These are phyloP conservation scores for Pocota personata DNA, from an alignment of 2,888 invertebrate genomes.

Conservation along the genomic window DNA sequence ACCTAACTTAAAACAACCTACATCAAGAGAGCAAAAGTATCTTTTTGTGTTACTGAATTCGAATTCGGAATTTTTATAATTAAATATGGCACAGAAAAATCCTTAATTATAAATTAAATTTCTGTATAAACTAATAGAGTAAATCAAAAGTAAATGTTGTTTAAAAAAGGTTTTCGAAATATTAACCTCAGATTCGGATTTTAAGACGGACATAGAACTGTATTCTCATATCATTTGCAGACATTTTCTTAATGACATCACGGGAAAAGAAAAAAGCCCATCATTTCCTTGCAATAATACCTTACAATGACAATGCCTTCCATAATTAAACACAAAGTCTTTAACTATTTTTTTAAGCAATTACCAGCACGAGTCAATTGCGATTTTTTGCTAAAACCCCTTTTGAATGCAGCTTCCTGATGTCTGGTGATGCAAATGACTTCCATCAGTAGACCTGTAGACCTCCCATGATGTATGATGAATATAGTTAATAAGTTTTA, in stretches of 20 bases:
- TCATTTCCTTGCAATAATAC: neutral
- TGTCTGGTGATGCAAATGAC: slow-evolving; percentile 21
- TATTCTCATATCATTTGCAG: neutral
- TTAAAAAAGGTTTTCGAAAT: no score
- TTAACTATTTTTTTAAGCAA: neutral
- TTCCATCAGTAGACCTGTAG: slow-evolving; percentile 42
- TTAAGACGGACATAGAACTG: no score
- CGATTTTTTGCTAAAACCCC: neutral
- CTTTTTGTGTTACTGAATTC: no score
- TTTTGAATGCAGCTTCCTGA: slow-evolving; percentile 3
- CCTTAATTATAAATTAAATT: no score
- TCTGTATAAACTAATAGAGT: no score
- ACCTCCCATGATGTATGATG: slow-evolving; percentile 52
- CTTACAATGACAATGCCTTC: slow-evolving; percentile 24
- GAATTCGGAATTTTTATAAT: no score
- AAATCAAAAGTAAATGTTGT: no score
- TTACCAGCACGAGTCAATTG: slow-evolving; percentile 47
- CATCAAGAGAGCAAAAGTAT: no score
- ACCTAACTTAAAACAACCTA: no score
- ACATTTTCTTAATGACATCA: neutral
- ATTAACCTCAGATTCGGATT: no score
- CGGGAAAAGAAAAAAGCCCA: neutral
- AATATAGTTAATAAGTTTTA: slow-evolving; percentile 41
- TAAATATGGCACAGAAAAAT: no score
- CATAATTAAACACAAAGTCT: slow-evolving; percentile 21